phyloP scores from a whole-genome alignment of 2,888 invertebrate species.

The Lysandra coridon region DNA sequence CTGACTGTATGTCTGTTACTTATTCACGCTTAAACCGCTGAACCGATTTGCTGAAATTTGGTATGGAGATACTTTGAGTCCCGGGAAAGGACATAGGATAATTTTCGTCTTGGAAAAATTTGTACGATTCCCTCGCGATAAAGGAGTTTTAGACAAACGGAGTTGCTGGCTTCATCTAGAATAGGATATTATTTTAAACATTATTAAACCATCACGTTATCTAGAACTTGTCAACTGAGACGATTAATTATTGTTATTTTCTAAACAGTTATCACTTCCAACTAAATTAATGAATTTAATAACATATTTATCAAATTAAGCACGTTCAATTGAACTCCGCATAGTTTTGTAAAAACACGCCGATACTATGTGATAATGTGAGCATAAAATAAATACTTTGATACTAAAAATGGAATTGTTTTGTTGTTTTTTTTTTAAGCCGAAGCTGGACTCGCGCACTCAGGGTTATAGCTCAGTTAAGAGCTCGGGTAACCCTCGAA shows the following conservation, averaged over 20 bases:
- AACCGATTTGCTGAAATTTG: no score
- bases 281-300: conserved; percentile 28
- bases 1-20: no score
- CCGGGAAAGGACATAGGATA: no score
- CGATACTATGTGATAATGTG: conserved; percentile 23
- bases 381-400: conserved; percentile 6
- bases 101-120: no score
- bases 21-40: no score
- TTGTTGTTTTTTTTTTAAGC: conserved; percentile 11
- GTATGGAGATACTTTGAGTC: no score
- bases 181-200: not conserved
- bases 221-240: not conserved
- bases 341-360: conserved; percentile 20
- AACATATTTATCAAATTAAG: conserved; percentile 21
- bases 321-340: not conserved
- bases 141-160: no score
- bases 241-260: conserved; percentile 18
- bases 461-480: not conserved
- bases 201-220: not conserved
- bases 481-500: no score
- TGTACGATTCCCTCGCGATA: no score
- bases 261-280: conserved; percentile 22
- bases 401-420: conserved; percentile 30
- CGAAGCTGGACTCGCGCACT: not conserved
- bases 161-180: no score